Evolutionary conservation across 2,888 invertebrate species (phyloP).

Genomic region (Ophonus ardosiacus): DNA sequence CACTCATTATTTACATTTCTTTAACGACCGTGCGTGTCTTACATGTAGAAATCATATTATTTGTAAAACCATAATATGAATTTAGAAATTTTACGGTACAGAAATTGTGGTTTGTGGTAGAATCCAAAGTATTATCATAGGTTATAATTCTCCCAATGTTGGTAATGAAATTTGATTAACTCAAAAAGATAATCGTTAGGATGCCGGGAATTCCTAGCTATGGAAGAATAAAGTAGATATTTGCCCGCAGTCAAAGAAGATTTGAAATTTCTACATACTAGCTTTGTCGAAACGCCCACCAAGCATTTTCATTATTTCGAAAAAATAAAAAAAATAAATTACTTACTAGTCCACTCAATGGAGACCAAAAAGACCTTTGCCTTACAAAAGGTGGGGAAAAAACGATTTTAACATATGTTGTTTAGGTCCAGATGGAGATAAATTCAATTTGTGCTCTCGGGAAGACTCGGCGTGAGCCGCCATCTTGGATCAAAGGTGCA

Average conservation of each 20-base stretch:
- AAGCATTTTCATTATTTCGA: neutral
- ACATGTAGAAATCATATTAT: constrained; percentile 12
- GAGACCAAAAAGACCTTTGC: no score
- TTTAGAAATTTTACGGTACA: constrained; percentile 3
- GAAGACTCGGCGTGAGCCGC: no score
- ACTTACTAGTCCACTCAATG: no score
- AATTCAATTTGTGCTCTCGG: no score
- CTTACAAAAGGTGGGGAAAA: no score
- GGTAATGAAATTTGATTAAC: neutral
- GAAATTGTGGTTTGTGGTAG: neutral
- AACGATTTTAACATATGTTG: no score
- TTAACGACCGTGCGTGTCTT: neutral
- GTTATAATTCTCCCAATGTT: neutral
- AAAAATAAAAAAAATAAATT: no score
- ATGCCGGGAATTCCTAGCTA: neutral
- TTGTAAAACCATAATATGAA: constrained; percentile 18
- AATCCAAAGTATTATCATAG: neutral
- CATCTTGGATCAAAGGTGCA: no score
- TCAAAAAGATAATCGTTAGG: neutral
- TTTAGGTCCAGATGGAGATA: no score
- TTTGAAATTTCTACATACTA: neutral
- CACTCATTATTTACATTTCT: constrained; percentile 5
- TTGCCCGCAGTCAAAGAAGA: neutral
- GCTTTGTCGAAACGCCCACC: neutral
- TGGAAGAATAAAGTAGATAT: neutral